Conservation (phyloP, 35 echinoderm and acorn worm species). For the Chiridota heheva region DNA sequence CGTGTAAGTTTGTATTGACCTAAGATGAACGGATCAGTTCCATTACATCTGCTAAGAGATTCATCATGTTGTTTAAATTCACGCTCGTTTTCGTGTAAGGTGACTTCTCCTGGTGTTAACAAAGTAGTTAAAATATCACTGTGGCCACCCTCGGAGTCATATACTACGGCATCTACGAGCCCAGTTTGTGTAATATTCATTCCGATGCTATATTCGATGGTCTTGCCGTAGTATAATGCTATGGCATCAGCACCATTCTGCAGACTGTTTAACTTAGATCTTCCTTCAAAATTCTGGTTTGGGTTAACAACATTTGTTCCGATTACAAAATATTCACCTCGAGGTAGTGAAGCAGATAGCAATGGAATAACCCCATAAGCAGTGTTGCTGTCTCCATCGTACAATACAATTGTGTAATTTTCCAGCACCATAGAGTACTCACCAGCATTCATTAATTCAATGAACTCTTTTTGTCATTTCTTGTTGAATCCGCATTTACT, state of each 20-base stretch:
- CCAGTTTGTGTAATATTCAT: conserved; percentile 56
- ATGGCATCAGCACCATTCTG: conserved; percentile 81
- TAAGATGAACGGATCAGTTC: conserved; percentile 50
- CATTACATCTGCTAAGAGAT: conserved; percentile 77
- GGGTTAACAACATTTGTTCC: conserved; percentile 64
- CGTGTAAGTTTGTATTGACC: conserved; percentile 43
- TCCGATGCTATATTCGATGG: conserved; percentile 28
- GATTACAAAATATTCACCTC: conserved; percentile 57
- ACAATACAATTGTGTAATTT: conserved; percentile 80
- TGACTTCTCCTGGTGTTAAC: conserved; percentile 66
- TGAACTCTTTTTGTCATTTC: conserved; percentile 70
- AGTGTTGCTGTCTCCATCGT: conserved; percentile 48
- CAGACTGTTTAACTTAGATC: conserved; percentile 33
- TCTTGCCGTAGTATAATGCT: conserved; percentile 64
- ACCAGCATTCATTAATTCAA: conserved; percentile 80
- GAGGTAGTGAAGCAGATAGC: conserved; percentile 20
- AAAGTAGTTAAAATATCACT: conserved; percentile 43
- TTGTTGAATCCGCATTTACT: conserved; percentile 59
- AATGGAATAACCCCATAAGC: conserved; percentile 61
- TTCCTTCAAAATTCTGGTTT: conserved; percentile 40
- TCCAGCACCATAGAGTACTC: conserved; percentile 44
- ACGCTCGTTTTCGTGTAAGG: conserved; percentile 63
- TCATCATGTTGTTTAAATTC: conserved; percentile 55
- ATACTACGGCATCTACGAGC: conserved; percentile 90
- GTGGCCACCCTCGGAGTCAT: conserved; percentile 51